These are phyloP conservation scores for Enteromius trimaculatus DNA, from an alignment of 2,797 vertebrate species.

Conservation along the genomic window DNA sequence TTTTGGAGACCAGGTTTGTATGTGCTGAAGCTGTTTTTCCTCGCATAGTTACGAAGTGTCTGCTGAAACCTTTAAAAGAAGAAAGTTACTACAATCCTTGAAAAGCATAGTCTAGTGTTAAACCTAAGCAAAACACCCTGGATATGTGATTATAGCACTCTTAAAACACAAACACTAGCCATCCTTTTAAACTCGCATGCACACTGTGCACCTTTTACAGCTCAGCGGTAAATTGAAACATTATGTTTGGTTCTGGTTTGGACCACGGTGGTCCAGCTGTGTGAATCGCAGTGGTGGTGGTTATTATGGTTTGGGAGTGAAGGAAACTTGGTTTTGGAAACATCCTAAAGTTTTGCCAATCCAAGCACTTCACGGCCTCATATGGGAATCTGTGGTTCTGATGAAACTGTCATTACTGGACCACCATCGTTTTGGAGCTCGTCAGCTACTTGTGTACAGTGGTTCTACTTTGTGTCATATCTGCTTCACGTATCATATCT, in stretches of 20 bases:
- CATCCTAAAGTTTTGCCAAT: constrained; percentile 37
- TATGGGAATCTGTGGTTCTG: constrained; percentile 34
- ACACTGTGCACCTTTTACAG: constrained; percentile 27
- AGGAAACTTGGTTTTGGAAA: constrained; percentile 45
- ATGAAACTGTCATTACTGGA: constrained; percentile 41
- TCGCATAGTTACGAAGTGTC: not conserved
- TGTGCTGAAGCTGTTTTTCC: constrained; percentile 10
- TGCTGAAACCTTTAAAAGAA: not conserved
- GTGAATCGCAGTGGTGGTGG: constrained; percentile 21
- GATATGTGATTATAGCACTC: not conserved
- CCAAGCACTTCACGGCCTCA: constrained; percentile 43
- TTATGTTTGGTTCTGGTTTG: constrained; percentile 37
- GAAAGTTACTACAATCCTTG: not conserved
- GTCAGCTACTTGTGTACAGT: not conserved
- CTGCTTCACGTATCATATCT: not conserved
- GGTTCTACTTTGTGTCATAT: not conserved
- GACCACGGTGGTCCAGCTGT: constrained; percentile 36
- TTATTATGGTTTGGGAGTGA: constrained; percentile 35
- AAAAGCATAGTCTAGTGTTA: not conserved
- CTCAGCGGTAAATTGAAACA: constrained; percentile 31
- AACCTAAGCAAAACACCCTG: not conserved
- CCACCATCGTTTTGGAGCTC: constrained; percentile 19
- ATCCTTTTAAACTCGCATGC: not conserved
- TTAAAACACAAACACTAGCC: constrained; percentile 1
- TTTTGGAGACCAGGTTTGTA: constrained; percentile 22